phyloP scores from a whole-genome alignment of 2,797 vertebrate species.

The Lagodon rhomboides region DNA sequence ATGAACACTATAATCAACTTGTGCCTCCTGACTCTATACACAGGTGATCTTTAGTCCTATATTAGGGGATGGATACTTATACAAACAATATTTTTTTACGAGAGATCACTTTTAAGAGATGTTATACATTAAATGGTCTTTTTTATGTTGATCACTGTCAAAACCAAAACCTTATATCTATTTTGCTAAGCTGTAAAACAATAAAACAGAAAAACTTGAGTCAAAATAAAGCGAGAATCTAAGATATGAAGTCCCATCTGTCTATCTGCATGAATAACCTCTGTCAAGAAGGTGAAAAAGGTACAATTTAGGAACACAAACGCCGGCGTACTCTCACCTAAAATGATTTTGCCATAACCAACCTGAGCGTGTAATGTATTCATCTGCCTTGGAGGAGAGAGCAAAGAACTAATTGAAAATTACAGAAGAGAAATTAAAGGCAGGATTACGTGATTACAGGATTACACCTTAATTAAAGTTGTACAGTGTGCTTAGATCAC shows the following conservation, averaged over 20 bases:
- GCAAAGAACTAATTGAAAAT: slow-evolving; percentile 57
- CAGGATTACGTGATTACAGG: slow-evolving; percentile 59
- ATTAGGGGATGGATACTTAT: background rate
- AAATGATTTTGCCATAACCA: slow-evolving; percentile 19
- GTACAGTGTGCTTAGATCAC: slow-evolving; percentile 36
- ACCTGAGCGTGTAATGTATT: slow-evolving; percentile 40
- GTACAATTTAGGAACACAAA: background rate
- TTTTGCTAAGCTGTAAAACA: background rate
- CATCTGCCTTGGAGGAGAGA: slow-evolving; percentile 21
- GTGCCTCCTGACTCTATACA: background rate
- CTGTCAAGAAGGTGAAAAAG: slow-evolving; percentile 25
- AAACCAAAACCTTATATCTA: background rate
- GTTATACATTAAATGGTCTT: background rate
- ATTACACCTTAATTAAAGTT: slow-evolving; percentile 64
- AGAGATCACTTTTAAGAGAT: background rate
- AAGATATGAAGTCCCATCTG: background rate
- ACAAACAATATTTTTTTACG: background rate
- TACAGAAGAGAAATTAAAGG: slow-evolving; percentile 52
- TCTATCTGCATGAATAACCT: slow-evolving; percentile 3
- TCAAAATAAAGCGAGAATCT: background rate
- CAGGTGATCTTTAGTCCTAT: background rate
- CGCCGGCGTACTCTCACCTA: slow-evolving; percentile 12
- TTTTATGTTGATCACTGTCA: background rate
- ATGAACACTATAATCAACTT: background rate
- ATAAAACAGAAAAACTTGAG: background rate